phyloP scores from a whole-genome alignment of 2,113 vertebrate species.

The Menidia beryllina region DNA sequence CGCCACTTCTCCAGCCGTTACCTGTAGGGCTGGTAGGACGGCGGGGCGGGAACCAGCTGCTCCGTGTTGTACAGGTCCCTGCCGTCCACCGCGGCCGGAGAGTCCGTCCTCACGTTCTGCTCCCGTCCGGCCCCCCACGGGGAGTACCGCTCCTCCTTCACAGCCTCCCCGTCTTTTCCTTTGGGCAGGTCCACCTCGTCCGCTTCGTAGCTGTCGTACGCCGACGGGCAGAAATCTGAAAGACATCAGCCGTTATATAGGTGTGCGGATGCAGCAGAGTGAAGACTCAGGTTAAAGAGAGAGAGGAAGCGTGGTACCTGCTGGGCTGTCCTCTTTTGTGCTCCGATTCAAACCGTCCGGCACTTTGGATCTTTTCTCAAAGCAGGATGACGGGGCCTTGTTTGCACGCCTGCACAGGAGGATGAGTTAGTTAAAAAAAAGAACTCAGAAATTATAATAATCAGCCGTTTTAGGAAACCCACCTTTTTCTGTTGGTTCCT shows the following conservation, averaged over 20 bases:
- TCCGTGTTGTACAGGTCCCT: constrained; percentile 83
- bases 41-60: constrained; percentile 84
- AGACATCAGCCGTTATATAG: neutral
- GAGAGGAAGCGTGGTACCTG: constrained; percentile 60
- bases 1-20: constrained; percentile 44
- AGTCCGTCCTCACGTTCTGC: constrained; percentile 69
- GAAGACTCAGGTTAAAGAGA: neutral
- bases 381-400: constrained; percentile 62
- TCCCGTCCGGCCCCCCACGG: constrained; percentile 84
- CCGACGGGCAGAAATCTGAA: constrained; percentile 71
- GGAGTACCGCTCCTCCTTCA: constrained; percentile 83
- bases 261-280: neutral
- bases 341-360: constrained; percentile 49
- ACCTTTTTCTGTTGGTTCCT: constrained; percentile 88
- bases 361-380: constrained; percentile 71
- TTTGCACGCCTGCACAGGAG: constrained; percentile 69
- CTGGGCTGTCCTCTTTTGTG: constrained; percentile 69
- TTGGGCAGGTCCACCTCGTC: constrained; percentile 73
- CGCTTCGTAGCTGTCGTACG: constrained; percentile 70
- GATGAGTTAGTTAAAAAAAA: neutral
- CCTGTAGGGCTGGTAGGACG: constrained; percentile 86
- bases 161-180: constrained; percentile 55
- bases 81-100: constrained; percentile 73
- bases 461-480: neutral
- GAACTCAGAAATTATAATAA: neutral